Percentiles rank a stretch among this genome's conserved stretches.
Evolutionary conservation across 2,113 vertebrate species (phyloP).

Genomic region (Seriola dumerili): DNA sequence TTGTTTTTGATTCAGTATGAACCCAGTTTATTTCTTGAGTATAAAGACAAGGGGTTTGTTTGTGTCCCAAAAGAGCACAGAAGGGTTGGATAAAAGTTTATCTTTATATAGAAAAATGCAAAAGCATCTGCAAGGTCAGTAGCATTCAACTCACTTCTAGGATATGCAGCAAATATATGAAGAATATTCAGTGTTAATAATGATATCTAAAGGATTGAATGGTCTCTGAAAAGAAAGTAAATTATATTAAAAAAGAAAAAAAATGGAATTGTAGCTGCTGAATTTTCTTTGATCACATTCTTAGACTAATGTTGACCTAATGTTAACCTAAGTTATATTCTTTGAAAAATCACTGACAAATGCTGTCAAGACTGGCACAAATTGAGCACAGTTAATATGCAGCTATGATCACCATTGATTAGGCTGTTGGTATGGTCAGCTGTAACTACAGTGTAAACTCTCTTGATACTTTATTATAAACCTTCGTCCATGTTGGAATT

Average conservation of each 20-base stretch:
- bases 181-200: background rate
- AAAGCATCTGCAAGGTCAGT: slow-evolving; percentile 1
- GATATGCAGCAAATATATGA: background rate
- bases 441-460: too few species aligned
- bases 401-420: too few species aligned
- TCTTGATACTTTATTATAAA: background rate
- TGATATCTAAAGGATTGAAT: background rate
- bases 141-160: background rate
- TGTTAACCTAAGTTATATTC: too few species aligned
- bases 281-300: background rate
- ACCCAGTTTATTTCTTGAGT: background rate
- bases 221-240: background rate
- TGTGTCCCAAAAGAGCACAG: background rate
- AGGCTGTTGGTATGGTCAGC: too few species aligned
- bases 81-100: background rate
- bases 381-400: too few species aligned
- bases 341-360: too few species aligned
- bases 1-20: slow-evolving; percentile 12
- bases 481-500: background rate
- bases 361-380: too few species aligned
- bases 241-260: too few species aligned
- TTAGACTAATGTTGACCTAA: background rate
- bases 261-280: background rate
- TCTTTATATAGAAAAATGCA: background rate
- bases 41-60: background rate